These are phyloP conservation scores for Moxostoma hubbsi DNA, from an alignment of 2,797 vertebrate genomes.

Conservation along the genomic window DNA sequence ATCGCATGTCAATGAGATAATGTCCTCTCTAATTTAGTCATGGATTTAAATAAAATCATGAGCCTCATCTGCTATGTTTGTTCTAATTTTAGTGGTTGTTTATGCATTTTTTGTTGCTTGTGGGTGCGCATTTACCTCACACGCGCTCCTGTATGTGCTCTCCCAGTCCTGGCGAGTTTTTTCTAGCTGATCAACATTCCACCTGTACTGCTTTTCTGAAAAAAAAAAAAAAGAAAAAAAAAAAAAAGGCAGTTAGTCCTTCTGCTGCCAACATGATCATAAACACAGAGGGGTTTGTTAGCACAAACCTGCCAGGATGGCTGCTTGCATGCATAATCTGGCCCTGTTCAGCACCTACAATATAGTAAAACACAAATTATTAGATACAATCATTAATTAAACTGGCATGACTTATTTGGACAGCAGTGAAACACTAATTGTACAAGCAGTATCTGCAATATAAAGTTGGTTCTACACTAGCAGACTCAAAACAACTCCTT, in stretches of 20 bases:
- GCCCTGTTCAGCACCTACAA: constrained; percentile 89
- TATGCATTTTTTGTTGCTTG: constrained; percentile 7
- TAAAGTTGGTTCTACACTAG: not conserved
- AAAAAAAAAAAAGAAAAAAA: not conserved
- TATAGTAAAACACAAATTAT: constrained; percentile 37
- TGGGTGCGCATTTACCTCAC: constrained; percentile 79
- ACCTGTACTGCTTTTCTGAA: constrained; percentile 84
- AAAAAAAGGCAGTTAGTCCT: not conserved
- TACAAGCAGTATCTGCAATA: not conserved
- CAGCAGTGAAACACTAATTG: not conserved
- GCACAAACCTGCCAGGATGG: constrained; percentile 86
- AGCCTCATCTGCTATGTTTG: not conserved
- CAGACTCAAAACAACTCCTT: too few species aligned
- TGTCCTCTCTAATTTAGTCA: not conserved
- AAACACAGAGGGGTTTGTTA: constrained; percentile 65
- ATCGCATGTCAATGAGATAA: constrained; percentile 7
- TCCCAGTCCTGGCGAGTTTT: constrained; percentile 88
- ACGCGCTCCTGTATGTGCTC: constrained; percentile 85
- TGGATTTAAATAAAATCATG: not conserved
- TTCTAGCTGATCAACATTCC: constrained; percentile 86
- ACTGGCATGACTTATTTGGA: not conserved
- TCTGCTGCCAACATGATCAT: not conserved
- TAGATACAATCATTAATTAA: not conserved
- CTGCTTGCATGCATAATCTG: constrained; percentile 86
- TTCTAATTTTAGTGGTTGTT: not conserved